Percentiles rank a stretch among this genome's conserved stretches.
phyloP scores from a whole-genome alignment of 2,797 vertebrate species.

The Danio choprae region DNA sequence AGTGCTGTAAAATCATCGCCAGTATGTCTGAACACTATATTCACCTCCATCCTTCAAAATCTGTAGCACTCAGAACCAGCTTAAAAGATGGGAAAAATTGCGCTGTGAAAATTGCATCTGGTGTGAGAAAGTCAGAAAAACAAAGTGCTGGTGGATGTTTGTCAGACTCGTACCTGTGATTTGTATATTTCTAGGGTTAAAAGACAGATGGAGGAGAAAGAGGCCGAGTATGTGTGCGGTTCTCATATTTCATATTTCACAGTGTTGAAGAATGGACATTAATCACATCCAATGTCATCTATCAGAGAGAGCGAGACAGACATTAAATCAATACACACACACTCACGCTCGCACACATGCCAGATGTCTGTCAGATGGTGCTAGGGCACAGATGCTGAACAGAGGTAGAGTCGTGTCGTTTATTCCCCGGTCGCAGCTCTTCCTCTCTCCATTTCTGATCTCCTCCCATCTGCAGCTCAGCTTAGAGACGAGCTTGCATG shows the following conservation, averaged over 20 bases:
- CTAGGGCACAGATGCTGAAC: slow-evolving; percentile 40
- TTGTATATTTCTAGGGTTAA: slow-evolving; percentile 25
- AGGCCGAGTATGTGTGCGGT: background rate
- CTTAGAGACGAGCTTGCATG: slow-evolving; percentile 26
- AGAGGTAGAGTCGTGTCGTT: slow-evolving; percentile 38
- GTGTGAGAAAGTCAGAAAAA: background rate
- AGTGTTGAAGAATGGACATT: slow-evolving; percentile 51
- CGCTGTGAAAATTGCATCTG: background rate
- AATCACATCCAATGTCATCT: slow-evolving; percentile 56
- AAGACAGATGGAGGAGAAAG: slow-evolving; percentile 14
- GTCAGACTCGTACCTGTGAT: slow-evolving; percentile 24
- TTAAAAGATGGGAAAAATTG: background rate
- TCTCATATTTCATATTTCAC: slow-evolving; percentile 47
- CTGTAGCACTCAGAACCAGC: background rate
- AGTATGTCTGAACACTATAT: background rate
- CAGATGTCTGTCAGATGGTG: slow-evolving; percentile 50
- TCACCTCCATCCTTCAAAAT: slow-evolving; percentile 1
- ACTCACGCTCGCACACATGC: slow-evolving; percentile 24
- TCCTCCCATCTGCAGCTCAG: slow-evolving; percentile 39
- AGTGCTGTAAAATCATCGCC: background rate
- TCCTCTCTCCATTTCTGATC: slow-evolving; percentile 28
- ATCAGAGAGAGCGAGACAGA: slow-evolving; percentile 48
- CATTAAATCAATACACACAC: slow-evolving; percentile 53
- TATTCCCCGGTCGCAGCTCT: slow-evolving; percentile 21
- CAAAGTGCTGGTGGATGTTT: background rate